Base-by-base conservation (phyloP, 1,140 invertebrate species). In the Brachionus rotundiformis region DNA sequence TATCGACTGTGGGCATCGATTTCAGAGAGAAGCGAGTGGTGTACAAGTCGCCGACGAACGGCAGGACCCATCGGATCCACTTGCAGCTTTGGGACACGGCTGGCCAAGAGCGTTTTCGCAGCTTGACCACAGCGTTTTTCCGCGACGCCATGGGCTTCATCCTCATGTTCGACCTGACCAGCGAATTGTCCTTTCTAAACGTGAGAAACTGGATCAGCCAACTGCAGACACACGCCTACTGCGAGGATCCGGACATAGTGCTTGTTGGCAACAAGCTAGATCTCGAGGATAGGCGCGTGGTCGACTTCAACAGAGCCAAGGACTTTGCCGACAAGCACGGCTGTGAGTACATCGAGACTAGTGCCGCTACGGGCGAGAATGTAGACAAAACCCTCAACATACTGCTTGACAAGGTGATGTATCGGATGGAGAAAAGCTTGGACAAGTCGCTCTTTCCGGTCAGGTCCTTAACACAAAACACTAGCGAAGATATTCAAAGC, bases 141-240 rank as follows among this genome's bases (percentile, higher is more conserved):
- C 91, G 96, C 82, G 95, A 98, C 90, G 94, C 95, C n/a, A 98
- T 98, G 95, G 96, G 96, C 23, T 98, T 98, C 88, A 90, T 98
- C 68, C 90, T 98, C 10, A 90, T 98, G 44, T 98, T 98, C 90
- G 96, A 98, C 88, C 89, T 98, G 85, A 96, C 95, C 81, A 97
- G 93, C 90, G 95, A 98, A 89, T 92, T 94, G 85, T 96, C 94
- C 33, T 98, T 98, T 87, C 87, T 97, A 68, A 95, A 97, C 91
- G 94, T 96, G 44, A 91, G 94, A 85, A 95, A 96, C 89, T 98
- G 96, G 96, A 90, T 98, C 86, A 94, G 95, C 83, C 95, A 98
- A 87, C 89, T 98, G 47, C 88, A 95, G 91, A 93, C 92, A 29
- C 95, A 98, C 87, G 94, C 95, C 16, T 94, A 98, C 85, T 95